phyloP scores from a whole-genome alignment of 2,113 vertebrate genomes.

The Ceyx cyanopectus region DNA sequence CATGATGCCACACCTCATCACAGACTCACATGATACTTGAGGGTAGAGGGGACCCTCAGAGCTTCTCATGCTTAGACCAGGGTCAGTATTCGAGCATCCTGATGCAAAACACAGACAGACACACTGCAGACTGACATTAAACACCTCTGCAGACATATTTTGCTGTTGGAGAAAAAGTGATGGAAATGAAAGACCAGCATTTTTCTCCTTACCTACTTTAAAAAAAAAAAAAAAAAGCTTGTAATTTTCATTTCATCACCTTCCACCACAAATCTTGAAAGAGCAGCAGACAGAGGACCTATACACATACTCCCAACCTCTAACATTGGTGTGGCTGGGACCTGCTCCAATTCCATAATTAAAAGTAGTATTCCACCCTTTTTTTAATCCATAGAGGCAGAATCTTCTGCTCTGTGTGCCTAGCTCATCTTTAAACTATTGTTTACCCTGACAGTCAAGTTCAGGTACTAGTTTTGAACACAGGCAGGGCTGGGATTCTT shows the following conservation, averaged over 20 bases:
- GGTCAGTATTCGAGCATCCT: not conserved
- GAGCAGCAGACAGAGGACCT: constrained; percentile 41
- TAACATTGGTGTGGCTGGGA: constrained; percentile 16
- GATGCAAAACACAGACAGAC: constrained; percentile 12
- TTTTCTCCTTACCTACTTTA: not conserved
- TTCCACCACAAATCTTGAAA: constrained; percentile 24
- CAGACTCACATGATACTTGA: not conserved
- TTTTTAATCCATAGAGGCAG: not conserved
- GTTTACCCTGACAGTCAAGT: not conserved
- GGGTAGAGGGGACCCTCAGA: not conserved
- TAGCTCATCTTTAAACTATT: not conserved
- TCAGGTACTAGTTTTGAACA: not conserved
- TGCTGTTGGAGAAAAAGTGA: not conserved
- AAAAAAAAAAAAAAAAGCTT: not conserved
- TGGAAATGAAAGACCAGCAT: constrained; percentile 40
- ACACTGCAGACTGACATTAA: not conserved
- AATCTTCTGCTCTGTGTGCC: not conserved
- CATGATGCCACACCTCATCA: not conserved
- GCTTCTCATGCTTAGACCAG: not conserved
- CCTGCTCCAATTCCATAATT: constrained; percentile 1
- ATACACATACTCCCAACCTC: not conserved
- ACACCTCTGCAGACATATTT: not conserved
- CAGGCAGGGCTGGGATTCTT: not conserved
- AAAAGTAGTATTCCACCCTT: not conserved
- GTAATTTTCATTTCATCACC: constrained; percentile 28